phyloP scores from a whole-genome alignment of 2,888 invertebrate genomes.

The Phengaris alcon region DNA sequence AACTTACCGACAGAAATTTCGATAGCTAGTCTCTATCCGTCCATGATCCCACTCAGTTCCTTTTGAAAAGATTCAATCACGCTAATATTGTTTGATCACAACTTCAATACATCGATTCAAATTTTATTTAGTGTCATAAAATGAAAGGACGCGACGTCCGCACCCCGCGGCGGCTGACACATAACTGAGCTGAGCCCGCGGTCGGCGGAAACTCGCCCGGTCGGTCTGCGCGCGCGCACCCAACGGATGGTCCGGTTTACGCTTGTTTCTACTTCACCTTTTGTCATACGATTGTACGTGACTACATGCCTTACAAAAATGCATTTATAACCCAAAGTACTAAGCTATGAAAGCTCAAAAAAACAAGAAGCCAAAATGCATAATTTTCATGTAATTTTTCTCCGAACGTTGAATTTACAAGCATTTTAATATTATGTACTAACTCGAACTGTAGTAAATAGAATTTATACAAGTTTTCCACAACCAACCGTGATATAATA shows the following conservation, averaged over 20 bases:
- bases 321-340: constrained; percentile 48
- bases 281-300: constrained; percentile 63
- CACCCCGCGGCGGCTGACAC: constrained; percentile 55
- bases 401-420: background rate
- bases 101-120: constrained; percentile 57
- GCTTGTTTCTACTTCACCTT: constrained; percentile 60
- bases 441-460: background rate
- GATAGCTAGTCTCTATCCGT: constrained; percentile 54
- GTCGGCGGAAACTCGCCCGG: constrained; percentile 60
- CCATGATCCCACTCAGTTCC: constrained; percentile 49
- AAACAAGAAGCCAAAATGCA: background rate
- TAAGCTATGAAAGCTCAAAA: background rate
- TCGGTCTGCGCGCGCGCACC: constrained; percentile 56
- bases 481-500: background rate
- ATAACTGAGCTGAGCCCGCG: constrained; percentile 51
- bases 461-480: background rate
- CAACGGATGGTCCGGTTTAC: constrained; percentile 71
- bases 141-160: constrained; percentile 44
- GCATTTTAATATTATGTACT: background rate
- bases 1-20: constrained; percentile 59
- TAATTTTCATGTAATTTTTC: background rate
- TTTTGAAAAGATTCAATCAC: constrained; percentile 50
- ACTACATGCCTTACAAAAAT: constrained; percentile 56
- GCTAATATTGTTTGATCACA: constrained; percentile 55
- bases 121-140: constrained; percentile 50